A percentile compares a stretch with the other conserved stretches of the same genome.
phyloP scores from a whole-genome alignment of 1,140 invertebrate species.

The Zaprionus lachaisei region DNA sequence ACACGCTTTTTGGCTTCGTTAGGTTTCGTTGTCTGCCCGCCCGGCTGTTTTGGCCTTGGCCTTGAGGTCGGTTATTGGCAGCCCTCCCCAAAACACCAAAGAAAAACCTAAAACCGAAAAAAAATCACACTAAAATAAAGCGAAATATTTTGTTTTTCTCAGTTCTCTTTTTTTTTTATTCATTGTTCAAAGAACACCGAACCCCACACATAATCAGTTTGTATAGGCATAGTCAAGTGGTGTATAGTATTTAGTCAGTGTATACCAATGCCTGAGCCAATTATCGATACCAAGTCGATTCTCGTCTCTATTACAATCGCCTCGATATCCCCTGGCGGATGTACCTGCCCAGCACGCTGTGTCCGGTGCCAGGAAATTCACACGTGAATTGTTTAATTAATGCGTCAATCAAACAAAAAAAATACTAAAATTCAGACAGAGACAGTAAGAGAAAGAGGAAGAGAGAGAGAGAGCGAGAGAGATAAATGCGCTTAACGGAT shows the following conservation, averaged over 20 bases:
- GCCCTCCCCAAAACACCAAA: conserved; percentile 22
- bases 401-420: conserved; percentile 30
- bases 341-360: conserved; percentile 37
- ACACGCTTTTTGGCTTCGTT: conserved; percentile 38
- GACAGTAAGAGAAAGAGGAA: neutral
- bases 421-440: conserved; percentile 21
- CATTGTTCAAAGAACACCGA: conserved; percentile 24
- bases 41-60: conserved; percentile 41
- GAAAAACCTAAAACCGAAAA: neutral
- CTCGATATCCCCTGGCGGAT: conserved; percentile 21
- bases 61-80: conserved; percentile 58
- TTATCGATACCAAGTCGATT: conserved; percentile 5
- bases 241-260: neutral
- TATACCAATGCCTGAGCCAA: neutral
- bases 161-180: conserved; percentile 10
- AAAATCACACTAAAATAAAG: conserved; percentile 42
- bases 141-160: conserved; percentile 26
- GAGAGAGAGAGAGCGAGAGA: neutral
- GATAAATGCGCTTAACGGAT: conserved; percentile 44
- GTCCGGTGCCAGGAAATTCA: conserved; percentile 57
- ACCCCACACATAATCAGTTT: conserved; percentile 13
- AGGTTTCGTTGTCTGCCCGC: conserved; percentile 16
- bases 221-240: conserved; percentile 15
- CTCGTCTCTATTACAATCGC: conserved; percentile 27
- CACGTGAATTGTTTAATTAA: conserved; percentile 68